Conservation (phyloP, 2,113 vertebrate species). For the Tachysurus fulvidraco region DNA sequence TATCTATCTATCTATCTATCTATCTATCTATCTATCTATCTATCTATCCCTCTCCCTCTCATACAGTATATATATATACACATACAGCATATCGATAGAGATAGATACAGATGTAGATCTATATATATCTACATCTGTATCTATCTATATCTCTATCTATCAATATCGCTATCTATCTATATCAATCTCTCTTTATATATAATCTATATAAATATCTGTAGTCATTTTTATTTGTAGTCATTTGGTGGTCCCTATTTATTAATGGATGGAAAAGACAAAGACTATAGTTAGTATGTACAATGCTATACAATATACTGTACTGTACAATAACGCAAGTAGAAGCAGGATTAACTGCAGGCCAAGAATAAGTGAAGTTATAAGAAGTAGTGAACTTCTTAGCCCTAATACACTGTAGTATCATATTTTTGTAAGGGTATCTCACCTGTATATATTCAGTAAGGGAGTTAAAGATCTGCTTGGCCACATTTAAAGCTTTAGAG, state of each 20-base stretch:
- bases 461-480: constrained; percentile 98
- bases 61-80: too few relatives aligned
- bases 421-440: constrained; percentile 33
- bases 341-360: background rate
- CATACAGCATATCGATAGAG: too few relatives aligned
- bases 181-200: too few relatives aligned
- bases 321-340: background rate
- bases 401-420: too few relatives aligned
- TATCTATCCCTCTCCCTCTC: background rate
- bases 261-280: background rate
- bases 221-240: background rate
- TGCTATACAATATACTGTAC: too few relatives aligned
- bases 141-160: too few relatives aligned
- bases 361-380: too few relatives aligned
- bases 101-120: too few relatives aligned
- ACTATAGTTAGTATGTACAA: background rate
- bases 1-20: background rate
- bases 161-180: too few relatives aligned
- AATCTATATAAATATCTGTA: too few relatives aligned
- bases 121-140: too few relatives aligned
- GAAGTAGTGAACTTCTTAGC: too few relatives aligned
- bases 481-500: constrained; percentile 93
- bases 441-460: constrained; percentile 99
- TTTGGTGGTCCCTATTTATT: background rate
- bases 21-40: background rate